Percentiles rank a stretch among this genome's conserved stretches.
Conservation (phyloP, 1,140 invertebrate species). For the Bilobella aurantiaca region DNA sequence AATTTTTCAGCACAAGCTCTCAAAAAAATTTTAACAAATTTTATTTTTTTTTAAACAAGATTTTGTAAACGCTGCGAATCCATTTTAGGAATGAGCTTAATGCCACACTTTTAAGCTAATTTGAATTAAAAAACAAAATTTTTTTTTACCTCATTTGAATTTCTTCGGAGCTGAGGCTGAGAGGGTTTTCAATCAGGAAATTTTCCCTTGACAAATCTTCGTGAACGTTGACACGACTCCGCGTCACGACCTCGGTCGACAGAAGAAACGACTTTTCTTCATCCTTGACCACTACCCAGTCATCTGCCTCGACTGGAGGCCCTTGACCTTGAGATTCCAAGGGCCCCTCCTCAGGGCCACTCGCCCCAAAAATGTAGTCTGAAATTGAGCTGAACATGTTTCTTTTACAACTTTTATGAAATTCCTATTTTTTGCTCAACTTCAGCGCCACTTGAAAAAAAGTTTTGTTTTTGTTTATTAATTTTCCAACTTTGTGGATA, state of each 20-base stretch:
- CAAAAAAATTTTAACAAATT: too few species aligned
- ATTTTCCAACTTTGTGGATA: background rate
- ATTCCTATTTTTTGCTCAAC: background rate
- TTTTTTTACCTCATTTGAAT: background rate
- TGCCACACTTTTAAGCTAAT: too few species aligned
- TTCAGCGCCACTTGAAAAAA: background rate
- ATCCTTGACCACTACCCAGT: background rate
- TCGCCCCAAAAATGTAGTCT: background rate
- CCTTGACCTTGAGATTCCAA: background rate
- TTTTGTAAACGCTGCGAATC: too few species aligned
- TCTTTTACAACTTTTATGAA: background rate
- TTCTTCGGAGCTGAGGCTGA: constrained; percentile 4
- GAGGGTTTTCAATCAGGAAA: background rate
- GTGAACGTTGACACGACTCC: background rate
- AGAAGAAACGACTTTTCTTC: background rate
- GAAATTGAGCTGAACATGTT: background rate
- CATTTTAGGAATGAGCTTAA: too few species aligned
- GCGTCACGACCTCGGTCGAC: background rate
- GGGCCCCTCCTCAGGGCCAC: background rate
- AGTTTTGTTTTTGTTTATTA: background rate
- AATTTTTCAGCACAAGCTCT: too few species aligned
- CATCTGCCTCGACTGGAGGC: background rate
- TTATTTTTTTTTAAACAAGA: too few species aligned
- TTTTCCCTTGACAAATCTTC: constrained; percentile 3
- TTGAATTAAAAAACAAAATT: background rate